Evolutionary conservation across 2,888 invertebrate genomes (phyloP), one percentile per base, ranked within the genome.

Genomic region (Chrysina gloriosa): DNA sequence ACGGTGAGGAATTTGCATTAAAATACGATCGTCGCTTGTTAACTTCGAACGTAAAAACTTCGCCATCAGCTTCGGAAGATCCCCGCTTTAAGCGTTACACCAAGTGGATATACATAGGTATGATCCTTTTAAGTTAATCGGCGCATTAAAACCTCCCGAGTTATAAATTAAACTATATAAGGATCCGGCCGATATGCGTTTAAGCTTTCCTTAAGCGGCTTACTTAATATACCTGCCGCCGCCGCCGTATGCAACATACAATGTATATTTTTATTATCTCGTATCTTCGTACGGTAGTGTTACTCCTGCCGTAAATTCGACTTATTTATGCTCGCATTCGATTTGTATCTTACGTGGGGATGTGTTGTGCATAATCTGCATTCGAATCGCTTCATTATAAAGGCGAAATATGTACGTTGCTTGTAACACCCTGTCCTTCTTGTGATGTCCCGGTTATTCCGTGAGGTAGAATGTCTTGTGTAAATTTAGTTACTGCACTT

Each of bases 81-180:
- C 29, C 29, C 9, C 11, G 16, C 29, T 52, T 27, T 29, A 16
- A 14, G 16, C 29, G 3, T 50, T 29, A 4, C 16, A 52, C 27
- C 7, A 11, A 3, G 14, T 29, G 3, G 39, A 39, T 2, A n/a
- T 14, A 4, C 3, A n/a, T n/a, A n/a, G 27, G 50, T 27, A 52
- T 52, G 27, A 29, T 52, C 50, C 50, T 52, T 52, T 52, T 52
- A 52, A 52, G 50, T 14, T 52, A 52, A 52, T 16, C 27, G 50
- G 27, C 16, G 11, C 29, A 52, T 52, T 52, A 52, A 52, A 52
- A 29, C 29, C 50, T 31, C 29, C 14, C 11, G 16, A 52, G 50
- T 52, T 52, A 52, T 52, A 52, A 52, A 52, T 52, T 52, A 52
- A 52, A 29, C 50, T 29, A 29, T 16, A 29, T 42, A 42, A 31